Evolutionary conservation across 2,888 invertebrate species (phyloP).

Genomic region (Melanotus villosus): DNA sequence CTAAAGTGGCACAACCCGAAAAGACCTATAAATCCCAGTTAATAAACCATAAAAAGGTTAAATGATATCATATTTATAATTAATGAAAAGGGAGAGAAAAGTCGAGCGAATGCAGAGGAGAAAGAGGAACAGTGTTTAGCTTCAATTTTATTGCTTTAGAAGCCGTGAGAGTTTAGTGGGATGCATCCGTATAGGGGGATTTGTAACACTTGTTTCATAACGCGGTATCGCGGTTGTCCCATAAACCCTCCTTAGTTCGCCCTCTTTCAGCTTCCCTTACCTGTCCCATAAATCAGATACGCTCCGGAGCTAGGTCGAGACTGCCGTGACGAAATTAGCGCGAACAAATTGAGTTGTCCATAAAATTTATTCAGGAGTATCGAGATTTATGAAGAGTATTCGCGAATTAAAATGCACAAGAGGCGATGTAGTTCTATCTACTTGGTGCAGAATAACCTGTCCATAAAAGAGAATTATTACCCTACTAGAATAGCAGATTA

Average conservation of each 20-base stretch:
- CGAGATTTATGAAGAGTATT: conserved; percentile 53
- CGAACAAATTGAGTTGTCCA: conserved; percentile 58
- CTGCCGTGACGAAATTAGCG: conserved; percentile 57
- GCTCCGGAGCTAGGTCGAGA: conserved; percentile 40
- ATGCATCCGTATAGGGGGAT: conserved; percentile 41
- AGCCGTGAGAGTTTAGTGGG: conserved; percentile 5
- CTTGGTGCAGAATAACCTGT: conserved; percentile 51
- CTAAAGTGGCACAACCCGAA: too few relatives aligned
- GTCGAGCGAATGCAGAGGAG: not conserved
- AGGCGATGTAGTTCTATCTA: conserved; percentile 49
- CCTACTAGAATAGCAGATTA: conserved; percentile 50
- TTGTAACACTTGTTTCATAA: conserved; percentile 52
- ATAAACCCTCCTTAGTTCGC: conserved; percentile 50
- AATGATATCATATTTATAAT: too few relatives aligned
- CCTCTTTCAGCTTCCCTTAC: conserved; percentile 47
- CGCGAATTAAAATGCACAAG: conserved; percentile 54
- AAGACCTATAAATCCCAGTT: too few relatives aligned
- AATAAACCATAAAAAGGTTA: too few relatives aligned
- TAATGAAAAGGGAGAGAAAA: too few relatives aligned
- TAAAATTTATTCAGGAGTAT: conserved; percentile 56
- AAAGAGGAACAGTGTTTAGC: conserved; percentile 6
- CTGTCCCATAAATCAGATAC: conserved; percentile 50
- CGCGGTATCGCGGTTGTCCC: conserved; percentile 50
- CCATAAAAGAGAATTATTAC: conserved; percentile 55
- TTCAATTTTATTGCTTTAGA: conserved; percentile 28